Conservation (phyloP, 2,888 invertebrate genomes). For the Thymelicus lineola region DNA sequence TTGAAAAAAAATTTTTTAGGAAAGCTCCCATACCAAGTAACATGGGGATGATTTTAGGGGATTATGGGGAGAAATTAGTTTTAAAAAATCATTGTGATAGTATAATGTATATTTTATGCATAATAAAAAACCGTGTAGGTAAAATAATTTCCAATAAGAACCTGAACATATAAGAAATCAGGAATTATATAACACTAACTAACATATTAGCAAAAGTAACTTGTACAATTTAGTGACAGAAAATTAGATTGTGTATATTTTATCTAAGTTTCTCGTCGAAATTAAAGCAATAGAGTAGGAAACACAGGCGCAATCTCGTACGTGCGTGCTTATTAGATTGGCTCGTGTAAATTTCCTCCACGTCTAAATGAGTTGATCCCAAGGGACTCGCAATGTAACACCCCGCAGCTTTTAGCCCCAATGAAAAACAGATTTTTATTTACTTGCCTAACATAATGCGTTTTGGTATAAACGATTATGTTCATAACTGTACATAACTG, state of each 20-base stretch:
- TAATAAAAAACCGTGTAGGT: not conserved
- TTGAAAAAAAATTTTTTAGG: no score
- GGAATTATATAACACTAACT: slow-evolving; percentile 12
- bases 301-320: slow-evolving; percentile 46
- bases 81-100: no score
- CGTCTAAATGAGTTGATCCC: slow-evolving; percentile 74
- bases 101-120: no score
- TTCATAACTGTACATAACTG: slow-evolving; percentile 6
- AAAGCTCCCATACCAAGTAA: no score
- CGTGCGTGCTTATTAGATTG: slow-evolving; percentile 65
- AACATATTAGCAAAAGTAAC: slow-evolving; percentile 23
- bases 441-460: slow-evolving; percentile 11
- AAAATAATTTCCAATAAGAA: slow-evolving; percentile 22
- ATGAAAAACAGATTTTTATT: slow-evolving; percentile 55
- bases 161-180: slow-evolving; percentile 9
- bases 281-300: slow-evolving; percentile 48
- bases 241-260: slow-evolving; percentile 25
- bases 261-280: slow-evolving; percentile 40
- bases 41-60: no score
- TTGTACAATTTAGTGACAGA: slow-evolving; percentile 15
- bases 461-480: not conserved
- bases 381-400: slow-evolving; percentile 53
- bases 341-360: slow-evolving; percentile 73
- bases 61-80: no score
- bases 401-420: slow-evolving; percentile 58